A percentile compares a stretch with the other conserved stretches of the same genome.
Evolutionary conservation across 2,888 invertebrate genomes (phyloP).

Genomic region (Leptarthrus brevirostris): DNA sequence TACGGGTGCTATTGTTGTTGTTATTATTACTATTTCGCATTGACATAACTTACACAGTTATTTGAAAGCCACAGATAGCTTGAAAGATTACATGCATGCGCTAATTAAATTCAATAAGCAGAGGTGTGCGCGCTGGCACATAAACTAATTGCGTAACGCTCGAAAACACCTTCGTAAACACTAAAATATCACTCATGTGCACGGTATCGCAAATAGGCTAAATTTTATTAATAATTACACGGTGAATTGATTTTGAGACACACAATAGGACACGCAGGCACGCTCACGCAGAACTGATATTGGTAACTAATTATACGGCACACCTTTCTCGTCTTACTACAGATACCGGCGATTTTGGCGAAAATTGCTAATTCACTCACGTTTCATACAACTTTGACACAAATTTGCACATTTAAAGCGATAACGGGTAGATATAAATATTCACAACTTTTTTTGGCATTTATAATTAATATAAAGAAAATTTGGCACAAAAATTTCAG

Average conservation of each 20-base stretch:
- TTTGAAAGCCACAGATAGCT: background rate
- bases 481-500: constrained; percentile 41
- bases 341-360: background rate
- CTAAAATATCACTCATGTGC: background rate
- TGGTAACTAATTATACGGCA: constrained; percentile 1
- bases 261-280: background rate
- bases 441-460: background rate
- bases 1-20: constrained; percentile 52
- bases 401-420: constrained; percentile 19
- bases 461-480: background rate
- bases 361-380: constrained; percentile 29
- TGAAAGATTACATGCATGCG: constrained; percentile 1
- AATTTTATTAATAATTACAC: constrained; percentile 6
- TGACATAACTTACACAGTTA: constrained; percentile 60
- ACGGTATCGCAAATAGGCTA: background rate
- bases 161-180: background rate
- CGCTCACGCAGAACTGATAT: constrained; percentile 20
- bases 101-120: background rate
- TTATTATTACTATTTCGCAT: constrained; percentile 60
- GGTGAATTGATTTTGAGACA: background rate
- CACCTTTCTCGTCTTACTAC: constrained; percentile 26
- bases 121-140: background rate
- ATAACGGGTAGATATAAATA: background rate
- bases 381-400: constrained; percentile 38
- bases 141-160: background rate